These are phyloP conservation scores for Alouatta palliata DNA, from an alignment of 2,113 vertebrate genomes.

Conservation along the genomic window DNA sequence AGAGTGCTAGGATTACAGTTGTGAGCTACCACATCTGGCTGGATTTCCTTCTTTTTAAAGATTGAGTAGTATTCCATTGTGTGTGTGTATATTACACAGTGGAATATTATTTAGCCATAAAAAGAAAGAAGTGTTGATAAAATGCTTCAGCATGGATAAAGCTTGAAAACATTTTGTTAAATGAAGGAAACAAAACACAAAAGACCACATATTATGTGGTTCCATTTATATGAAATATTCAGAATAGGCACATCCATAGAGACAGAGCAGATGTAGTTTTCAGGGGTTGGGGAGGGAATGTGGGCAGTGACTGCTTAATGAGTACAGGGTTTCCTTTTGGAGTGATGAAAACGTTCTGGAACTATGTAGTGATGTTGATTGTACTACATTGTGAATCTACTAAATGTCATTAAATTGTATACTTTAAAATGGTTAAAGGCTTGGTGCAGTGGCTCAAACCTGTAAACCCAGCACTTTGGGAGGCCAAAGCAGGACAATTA, in stretches of 20 bases:
- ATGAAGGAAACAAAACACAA: not conserved
- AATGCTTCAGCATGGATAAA: not conserved
- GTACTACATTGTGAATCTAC: not conserved
- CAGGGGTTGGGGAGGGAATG: not conserved
- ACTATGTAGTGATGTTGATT: not conserved
- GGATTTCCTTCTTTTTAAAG: not conserved
- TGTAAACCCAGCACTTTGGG: too few species aligned
- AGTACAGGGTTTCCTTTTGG: not conserved
- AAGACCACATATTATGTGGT: not conserved
- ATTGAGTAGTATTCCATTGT: not conserved
- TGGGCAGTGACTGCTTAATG: not conserved
- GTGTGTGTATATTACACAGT: not conserved
- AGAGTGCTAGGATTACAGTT: too few species aligned
- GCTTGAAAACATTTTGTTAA: not conserved
- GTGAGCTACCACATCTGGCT: too few species aligned
- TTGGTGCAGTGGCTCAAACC: too few species aligned
- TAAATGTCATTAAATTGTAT: not conserved
- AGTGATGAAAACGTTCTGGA: not conserved
- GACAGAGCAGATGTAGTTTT: not conserved
- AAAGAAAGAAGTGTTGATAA: not conserved
- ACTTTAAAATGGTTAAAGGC: constrained; percentile 17
- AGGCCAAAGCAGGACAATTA: too few species aligned
- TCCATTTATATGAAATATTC: not conserved
- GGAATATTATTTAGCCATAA: not conserved
- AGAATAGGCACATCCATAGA: not conserved